A percentile compares a stretch with the other conserved stretches of the same genome.
These are phyloP conservation scores for Pitta sordida DNA, from an alignment of 2,113 vertebrate genomes.

Conservation along the genomic window DNA sequence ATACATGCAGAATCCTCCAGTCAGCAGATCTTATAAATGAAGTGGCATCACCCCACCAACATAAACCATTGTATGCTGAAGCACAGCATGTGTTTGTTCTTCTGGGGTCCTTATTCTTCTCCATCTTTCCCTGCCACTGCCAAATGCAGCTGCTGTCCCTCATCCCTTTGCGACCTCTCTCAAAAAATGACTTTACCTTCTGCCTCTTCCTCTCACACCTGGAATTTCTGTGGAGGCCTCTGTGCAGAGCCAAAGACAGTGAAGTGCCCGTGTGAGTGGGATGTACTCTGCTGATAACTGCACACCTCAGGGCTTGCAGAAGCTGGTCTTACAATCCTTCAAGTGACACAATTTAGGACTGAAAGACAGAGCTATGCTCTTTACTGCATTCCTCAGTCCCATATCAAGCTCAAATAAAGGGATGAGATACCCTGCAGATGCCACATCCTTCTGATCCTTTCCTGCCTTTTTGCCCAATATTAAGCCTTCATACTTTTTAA, in stretches of 20 bases:
- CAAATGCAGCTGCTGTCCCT: not conserved
- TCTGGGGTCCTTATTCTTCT: not conserved
- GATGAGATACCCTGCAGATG: not conserved
- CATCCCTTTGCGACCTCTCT: not conserved
- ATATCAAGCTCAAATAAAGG: not conserved
- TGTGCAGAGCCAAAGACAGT: not conserved
- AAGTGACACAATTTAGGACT: too few relatives aligned
- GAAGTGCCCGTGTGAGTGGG: not conserved
- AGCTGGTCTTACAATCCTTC: not conserved
- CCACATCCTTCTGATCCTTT: not conserved
- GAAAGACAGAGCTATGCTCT: not conserved
- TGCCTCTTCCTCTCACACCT: not conserved
- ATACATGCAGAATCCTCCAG: not conserved
- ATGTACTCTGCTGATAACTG: not conserved
- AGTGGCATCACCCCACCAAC: not conserved
- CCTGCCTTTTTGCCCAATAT: not conserved
- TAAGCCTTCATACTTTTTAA: not conserved
- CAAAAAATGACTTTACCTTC: not conserved
- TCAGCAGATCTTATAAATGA: constrained; percentile 30
- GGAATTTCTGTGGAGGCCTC: not conserved
- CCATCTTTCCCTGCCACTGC: not conserved
- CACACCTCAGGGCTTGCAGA: not conserved
- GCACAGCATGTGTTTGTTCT: not conserved
- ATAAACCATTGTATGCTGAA: not conserved
- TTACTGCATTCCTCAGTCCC: not conserved